These are phyloP conservation scores for Clitarchus hookeri DNA, from an alignment of 2,888 invertebrate genomes.

Conservation along the genomic window DNA sequence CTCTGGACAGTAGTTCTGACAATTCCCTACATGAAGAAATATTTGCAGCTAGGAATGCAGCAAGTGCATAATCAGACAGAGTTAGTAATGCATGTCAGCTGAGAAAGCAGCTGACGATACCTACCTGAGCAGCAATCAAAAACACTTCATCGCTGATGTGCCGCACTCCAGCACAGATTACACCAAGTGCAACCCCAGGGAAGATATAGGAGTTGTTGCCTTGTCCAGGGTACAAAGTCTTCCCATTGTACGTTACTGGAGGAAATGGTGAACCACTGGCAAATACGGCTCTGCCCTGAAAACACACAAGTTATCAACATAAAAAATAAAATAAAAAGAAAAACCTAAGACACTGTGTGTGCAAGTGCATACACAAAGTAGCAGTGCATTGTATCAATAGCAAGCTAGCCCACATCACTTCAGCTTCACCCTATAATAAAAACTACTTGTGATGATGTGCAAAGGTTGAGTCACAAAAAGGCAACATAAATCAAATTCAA, in stretches of 20 bases:
- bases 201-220: conserved; percentile 98
- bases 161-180: conserved; percentile 84
- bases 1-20: no score
- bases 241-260: conserved; percentile 79
- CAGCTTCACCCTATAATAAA: no score
- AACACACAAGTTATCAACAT: no score
- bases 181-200: conserved; percentile 93
- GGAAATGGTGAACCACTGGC: conserved; percentile 97
- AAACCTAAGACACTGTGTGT: no score
- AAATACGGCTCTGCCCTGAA: conserved; percentile 87
- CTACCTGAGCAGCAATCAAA: conserved; percentile 85
- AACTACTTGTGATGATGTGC: no score
- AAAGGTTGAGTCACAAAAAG: no score
- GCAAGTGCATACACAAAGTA: no score
- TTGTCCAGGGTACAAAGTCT: conserved; percentile 88
- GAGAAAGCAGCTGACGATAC: conserved; percentile 22
- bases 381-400: no score
- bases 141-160: conserved; percentile 92
- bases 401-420: no score
- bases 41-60: neutral
- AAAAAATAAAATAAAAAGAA: no score
- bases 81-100: conserved; percentile 4
- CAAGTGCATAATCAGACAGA: conserved; percentile 11
- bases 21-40: no score
- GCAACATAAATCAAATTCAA: no score